Base-by-base conservation (phyloP, 2,797 vertebrate genomes). In the Sebastes matsubarae region DNA sequence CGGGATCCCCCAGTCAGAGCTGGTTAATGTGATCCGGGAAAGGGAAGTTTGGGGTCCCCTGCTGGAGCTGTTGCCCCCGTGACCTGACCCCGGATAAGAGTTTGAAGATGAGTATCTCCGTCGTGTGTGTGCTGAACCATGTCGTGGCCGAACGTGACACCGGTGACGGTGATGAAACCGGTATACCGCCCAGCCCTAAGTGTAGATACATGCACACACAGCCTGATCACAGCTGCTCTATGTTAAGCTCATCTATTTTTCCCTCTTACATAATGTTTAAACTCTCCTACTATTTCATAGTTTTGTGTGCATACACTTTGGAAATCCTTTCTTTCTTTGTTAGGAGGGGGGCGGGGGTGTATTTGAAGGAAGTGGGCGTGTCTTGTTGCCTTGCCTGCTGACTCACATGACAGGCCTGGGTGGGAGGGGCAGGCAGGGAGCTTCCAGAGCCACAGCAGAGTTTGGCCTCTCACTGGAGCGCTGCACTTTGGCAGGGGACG, bases 391-490 rank as follows among this genome's bases (percentile, higher is more conserved):
- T 81, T 82, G n/a, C 22, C 38, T 85, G 81, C 77, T 59, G 88
- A 84, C 93, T 96, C 95, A 96, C 92, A 92, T 96, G 95, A 94
- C 89, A 61, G 73, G 82, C 57, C 70, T 77, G 88, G 80, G 87
- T 92, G 87, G 93, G 90, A 86, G 92, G 93, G 90, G 76, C 77
- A 34, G 81, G 52, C 87, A 29, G 83, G 68, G 80, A 88, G 88
- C 85, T 91, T 88, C 89, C 89, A 91, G 82, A 90, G 93, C 81
- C 87, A 76, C 89, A 82, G 89, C 93, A 89, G 91, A 95, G 88
- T 92, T 93, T 81, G 94, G 95, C 92, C 95, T 94, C 93, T 94
- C 92, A 94, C 91, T 91, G 87, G 89, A 92, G 90, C 63, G 71
- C 88, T 91, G 90, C 88, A 80, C 90, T 92, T 91, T 92, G 82